Conservation (phyloP, 2,888 invertebrate species). For the Tiliacea citrago region DNA sequence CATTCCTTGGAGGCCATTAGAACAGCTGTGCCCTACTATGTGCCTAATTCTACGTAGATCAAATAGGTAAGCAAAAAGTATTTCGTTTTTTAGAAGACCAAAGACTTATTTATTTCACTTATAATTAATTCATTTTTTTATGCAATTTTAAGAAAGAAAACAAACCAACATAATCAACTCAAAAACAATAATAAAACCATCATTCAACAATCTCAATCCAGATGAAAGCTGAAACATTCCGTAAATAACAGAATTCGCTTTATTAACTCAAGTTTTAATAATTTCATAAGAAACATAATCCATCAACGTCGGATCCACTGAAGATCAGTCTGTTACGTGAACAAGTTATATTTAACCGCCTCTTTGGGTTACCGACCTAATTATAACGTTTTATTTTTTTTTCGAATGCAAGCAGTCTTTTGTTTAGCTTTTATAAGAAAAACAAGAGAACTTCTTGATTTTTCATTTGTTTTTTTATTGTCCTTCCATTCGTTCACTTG, state of each 20-base stretch:
- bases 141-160: background rate
- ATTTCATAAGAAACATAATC: slow-evolving; percentile 65
- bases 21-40: too few species aligned
- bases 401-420: background rate
- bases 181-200: slow-evolving; percentile 1
- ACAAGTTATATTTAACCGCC: slow-evolving; percentile 66
- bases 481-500: background rate
- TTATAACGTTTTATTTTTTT: slow-evolving; percentile 46
- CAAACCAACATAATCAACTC: background rate
- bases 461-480: slow-evolving; percentile 11
- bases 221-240: slow-evolving; percentile 27
- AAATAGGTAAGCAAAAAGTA: too few species aligned
- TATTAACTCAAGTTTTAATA: slow-evolving; percentile 57
- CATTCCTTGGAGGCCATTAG: too few species aligned
- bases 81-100: too few species aligned
- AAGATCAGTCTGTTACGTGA: slow-evolving; percentile 55
- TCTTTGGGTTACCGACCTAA: slow-evolving; percentile 49
- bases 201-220: slow-evolving; percentile 15
- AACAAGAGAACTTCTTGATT: background rate
- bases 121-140: background rate
- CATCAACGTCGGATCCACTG: slow-evolving; percentile 70
- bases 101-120: too few species aligned
- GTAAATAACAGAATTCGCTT: slow-evolving; percentile 42
- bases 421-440: background rate
- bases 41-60: too few species aligned